These are phyloP conservation scores for Sebastes variabilis DNA, from an alignment of 2,797 vertebrate genomes.

Conservation along the genomic window DNA sequence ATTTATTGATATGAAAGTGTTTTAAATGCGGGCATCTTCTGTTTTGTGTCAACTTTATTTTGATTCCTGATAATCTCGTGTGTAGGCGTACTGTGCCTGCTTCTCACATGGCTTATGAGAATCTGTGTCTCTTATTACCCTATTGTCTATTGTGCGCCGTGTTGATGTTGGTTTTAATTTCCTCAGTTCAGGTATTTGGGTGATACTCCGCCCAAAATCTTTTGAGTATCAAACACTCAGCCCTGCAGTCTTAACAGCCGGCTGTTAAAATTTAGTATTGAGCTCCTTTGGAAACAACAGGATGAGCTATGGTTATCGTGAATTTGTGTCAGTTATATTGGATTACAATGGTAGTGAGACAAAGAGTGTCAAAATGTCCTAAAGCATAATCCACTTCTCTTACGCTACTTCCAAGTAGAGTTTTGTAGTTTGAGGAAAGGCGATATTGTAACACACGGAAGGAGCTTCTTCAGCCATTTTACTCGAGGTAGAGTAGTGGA, in stretches of 20 bases:
- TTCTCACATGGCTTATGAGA: neutral
- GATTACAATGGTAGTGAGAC: neutral
- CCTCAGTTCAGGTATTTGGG: slow-evolving; percentile 12
- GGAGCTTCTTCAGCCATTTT: neutral
- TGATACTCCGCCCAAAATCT: slow-evolving; percentile 11
- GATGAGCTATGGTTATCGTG: neutral
- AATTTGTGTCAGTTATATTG: slow-evolving; percentile 10
- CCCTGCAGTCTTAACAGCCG: neutral
- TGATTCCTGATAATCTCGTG: neutral
- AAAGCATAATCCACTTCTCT: neutral
- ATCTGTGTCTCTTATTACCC: neutral
- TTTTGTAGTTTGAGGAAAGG: neutral
- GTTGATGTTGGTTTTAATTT: slow-evolving; percentile 5
- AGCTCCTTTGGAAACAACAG: neutral
- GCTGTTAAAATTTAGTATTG: neutral
- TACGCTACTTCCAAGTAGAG: neutral
- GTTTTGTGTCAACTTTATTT: neutral
- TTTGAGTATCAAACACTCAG: neutral
- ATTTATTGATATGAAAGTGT: neutral
- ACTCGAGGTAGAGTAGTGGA: neutral
- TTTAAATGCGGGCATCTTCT: neutral
- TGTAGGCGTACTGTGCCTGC: neutral
- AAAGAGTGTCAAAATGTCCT: slow-evolving; percentile 2
- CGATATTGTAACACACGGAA: neutral
- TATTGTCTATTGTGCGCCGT: neutral